These are phyloP conservation scores for Eurytemora carolleeae DNA, from an alignment of 1,140 invertebrate species.

Conservation along the genomic window DNA sequence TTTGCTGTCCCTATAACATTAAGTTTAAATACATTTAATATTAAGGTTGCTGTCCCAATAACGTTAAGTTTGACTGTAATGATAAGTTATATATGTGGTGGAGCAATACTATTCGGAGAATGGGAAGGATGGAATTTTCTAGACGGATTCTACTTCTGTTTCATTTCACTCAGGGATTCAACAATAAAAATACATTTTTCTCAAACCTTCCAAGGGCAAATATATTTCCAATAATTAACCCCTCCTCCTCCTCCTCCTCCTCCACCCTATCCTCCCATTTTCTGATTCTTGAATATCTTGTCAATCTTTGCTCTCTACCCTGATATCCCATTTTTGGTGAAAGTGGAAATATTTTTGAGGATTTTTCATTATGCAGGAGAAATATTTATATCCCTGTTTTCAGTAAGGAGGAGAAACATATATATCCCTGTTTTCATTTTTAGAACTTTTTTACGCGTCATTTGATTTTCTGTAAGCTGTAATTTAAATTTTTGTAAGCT, in stretches of 20 bases:
- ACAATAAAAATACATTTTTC: slow-evolving; percentile 26
- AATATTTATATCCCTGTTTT: too few relatives aligned
- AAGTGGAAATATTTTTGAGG: too few relatives aligned
- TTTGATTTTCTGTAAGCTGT: too few relatives aligned
- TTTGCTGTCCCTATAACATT: slow-evolving; percentile 72
- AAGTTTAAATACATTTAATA: slow-evolving; percentile 37
- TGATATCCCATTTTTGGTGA: too few relatives aligned
- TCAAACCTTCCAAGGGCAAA: background rate
- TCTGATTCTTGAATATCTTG: too few relatives aligned
- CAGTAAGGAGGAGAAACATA: too few relatives aligned
- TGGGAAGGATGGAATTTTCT: slow-evolving; percentile 67
- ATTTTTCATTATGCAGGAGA: too few relatives aligned
- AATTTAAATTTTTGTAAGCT: too few relatives aligned
- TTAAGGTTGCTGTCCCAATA: slow-evolving; percentile 43
- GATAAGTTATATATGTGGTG: slow-evolving; percentile 66
- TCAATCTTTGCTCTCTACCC: too few relatives aligned
- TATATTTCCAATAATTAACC: slow-evolving; percentile 17
- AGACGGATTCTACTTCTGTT: slow-evolving; percentile 84
- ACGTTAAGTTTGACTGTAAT: slow-evolving; percentile 71
- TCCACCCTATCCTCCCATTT: slow-evolving; percentile 17
- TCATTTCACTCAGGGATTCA: slow-evolving; percentile 64
- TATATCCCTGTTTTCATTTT: too few relatives aligned
- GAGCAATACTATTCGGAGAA: slow-evolving; percentile 64
- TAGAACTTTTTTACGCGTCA: too few relatives aligned
- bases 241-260: slow-evolving; percentile 1